Base-by-base conservation (phyloP, 2,797 vertebrate genomes). In the Ctenochaetus hawaiiensis region DNA sequence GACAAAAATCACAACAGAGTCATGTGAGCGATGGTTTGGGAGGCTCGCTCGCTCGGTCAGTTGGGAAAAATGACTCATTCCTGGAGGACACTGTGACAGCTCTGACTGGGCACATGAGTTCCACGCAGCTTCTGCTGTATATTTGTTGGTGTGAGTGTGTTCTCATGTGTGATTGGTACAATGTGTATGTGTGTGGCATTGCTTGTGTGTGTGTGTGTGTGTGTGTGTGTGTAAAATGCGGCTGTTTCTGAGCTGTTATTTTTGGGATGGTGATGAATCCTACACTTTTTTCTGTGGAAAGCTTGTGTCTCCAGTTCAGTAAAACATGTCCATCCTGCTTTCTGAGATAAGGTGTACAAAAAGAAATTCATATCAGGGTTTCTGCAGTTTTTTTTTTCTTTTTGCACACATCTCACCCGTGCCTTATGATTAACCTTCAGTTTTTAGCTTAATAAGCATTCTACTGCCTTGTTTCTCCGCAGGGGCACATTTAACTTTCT, bases 51-150 rank as follows among this genome's bases (percentile, higher is more conserved):
- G 26, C 2, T 75, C 22, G 39, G 83, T 79, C 53, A 75, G 41
- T 79, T 69, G 62, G 67, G 82, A 68, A 26, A 74, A 79, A 88
- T 91, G 81, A 89, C 56, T 93, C 67, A 92, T 84, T 88, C 73
- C 26, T 79, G 57, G 81, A 67, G 85, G 90, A 88, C 86, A 82
- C 84, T 87, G 83, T 89, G 89, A 91, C 88, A 85, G 86, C 83
- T 78, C 77, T 66, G 39, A 64, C 78, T 78, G 77, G 77, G 78
- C 87, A 88, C 88, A 90, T 47, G 74, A 83, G 78, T 86, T 84
- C 83, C 79, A 86, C 41, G 17, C 88, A 82, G 84, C 78, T 77
- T 79, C 82, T 79, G 83, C 76, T 43, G 51, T 89, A n/a, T 86
- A 66, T 87, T 60, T 83, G 66, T 74, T 78, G 66, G 83, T 86